These are phyloP conservation scores for Sarcophaga peregrina DNA, from an alignment of 1,140 invertebrate species.

Conservation along the genomic window DNA sequence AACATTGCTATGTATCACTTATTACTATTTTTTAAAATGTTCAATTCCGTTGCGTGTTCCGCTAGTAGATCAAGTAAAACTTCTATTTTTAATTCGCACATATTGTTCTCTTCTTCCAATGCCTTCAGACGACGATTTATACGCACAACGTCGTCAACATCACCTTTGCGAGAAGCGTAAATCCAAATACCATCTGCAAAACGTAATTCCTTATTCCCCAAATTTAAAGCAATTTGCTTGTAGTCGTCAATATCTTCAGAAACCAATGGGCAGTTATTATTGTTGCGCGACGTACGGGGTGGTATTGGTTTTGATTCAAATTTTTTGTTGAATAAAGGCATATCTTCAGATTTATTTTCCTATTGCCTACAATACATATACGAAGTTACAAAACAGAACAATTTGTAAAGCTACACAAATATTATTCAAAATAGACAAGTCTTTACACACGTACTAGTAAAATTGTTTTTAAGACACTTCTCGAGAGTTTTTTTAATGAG, in stretches of 20 bases:
- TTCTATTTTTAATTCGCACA: slow-evolving; percentile 63
- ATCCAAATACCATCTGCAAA: slow-evolving; percentile 65
- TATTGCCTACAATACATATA: too few species aligned
- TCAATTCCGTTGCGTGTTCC: slow-evolving; percentile 61
- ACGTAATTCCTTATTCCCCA: slow-evolving; percentile 62
- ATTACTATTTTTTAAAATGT: slow-evolving; percentile 55
- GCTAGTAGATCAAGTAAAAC: slow-evolving; percentile 62
- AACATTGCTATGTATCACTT: slow-evolving; percentile 45
- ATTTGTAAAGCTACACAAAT: too few species aligned
- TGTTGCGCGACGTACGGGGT: slow-evolving; percentile 54
- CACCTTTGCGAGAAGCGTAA: slow-evolving; percentile 55
- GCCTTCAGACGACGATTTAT: slow-evolving; percentile 57
- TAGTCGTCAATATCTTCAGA: slow-evolving; percentile 61
- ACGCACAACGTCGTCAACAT: slow-evolving; percentile 58
- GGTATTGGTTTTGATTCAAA: slow-evolving; percentile 62
- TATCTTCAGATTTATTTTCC: slow-evolving; percentile 25
- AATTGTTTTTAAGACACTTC: too few species aligned
- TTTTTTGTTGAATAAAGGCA: slow-evolving; percentile 64
- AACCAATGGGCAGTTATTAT: slow-evolving; percentile 55
- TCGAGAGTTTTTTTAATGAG: too few species aligned
- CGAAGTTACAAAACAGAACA: too few species aligned
- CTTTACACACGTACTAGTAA: too few species aligned
- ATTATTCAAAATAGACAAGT: too few species aligned
- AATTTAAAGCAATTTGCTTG: slow-evolving; percentile 56
- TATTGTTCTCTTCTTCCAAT: slow-evolving; percentile 64